Percentiles rank a stretch among this genome's conserved stretches.
phyloP scores from a whole-genome alignment of 2,888 invertebrate genomes.

The Aporophyla lueneburgensis region DNA sequence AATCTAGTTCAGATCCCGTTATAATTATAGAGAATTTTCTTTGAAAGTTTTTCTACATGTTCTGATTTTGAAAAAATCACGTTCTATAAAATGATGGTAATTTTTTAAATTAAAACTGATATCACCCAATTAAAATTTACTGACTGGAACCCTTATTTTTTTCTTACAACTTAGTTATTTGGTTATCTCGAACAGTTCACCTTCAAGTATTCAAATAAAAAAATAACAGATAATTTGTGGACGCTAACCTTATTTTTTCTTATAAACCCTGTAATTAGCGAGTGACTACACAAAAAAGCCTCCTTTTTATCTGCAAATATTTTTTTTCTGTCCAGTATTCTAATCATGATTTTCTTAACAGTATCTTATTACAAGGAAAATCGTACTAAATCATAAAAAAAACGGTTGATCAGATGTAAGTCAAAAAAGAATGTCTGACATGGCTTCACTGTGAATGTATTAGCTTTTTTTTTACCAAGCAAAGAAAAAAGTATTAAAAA shows the following conservation, averaged over 20 bases:
- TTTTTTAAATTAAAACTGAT: background rate
- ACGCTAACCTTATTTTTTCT: background rate
- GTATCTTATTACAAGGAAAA: background rate
- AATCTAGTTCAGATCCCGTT: constrained; percentile 25
- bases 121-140: background rate
- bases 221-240: background rate
- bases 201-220: background rate
- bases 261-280: too few relatives aligned
- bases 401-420: background rate
- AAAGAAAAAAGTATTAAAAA: too few relatives aligned
- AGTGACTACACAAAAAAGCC: background rate
- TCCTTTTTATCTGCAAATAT: too few relatives aligned
- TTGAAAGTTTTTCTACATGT: background rate
- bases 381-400: background rate
- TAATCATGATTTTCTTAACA: background rate
- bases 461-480: too few relatives aligned
- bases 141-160: background rate
- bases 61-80: background rate
- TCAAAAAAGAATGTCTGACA: too few relatives aligned
- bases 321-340: background rate
- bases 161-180: background rate
- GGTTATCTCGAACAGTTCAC: too few relatives aligned
- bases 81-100: background rate
- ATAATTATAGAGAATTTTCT: constrained; percentile 25
- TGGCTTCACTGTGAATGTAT: too few relatives aligned